Evolutionary conservation across 2,113 vertebrate species (phyloP).

Genomic region (Sinocyclocheilus rhinocerous): DNA sequence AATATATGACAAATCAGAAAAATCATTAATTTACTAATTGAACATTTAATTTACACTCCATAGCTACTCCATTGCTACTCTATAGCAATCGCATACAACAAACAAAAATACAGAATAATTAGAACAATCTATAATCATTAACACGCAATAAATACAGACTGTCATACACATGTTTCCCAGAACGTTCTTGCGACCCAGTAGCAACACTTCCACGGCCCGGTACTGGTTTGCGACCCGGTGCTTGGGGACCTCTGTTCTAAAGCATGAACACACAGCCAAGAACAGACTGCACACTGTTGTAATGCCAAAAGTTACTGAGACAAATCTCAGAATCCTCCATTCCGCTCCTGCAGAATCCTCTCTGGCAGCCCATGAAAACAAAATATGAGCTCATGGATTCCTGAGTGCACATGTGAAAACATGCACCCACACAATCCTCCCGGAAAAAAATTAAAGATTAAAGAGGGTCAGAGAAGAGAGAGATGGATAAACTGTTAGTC

Average conservation of each 20-base stretch:
- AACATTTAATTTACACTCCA: no score
- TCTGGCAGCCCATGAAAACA: slow-evolving; percentile 57
- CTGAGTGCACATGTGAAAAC: slow-evolving; percentile 21
- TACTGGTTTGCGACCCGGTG: no score
- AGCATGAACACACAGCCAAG: background rate
- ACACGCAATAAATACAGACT: no score
- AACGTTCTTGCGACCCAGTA: no score
- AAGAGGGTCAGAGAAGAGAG: background rate
- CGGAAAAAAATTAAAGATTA: background rate
- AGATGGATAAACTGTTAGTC: background rate
- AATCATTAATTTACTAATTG: no score
- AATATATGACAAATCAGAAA: no score
- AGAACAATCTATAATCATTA: no score
- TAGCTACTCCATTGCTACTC: no score
- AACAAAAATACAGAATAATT: no score
- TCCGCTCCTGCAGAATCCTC: slow-evolving; percentile 57
- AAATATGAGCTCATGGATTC: slow-evolving; percentile 69
- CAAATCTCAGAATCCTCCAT: slow-evolving; percentile 32
- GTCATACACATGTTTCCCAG: no score
- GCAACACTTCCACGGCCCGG: no score
- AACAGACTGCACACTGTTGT: slow-evolving; percentile 7
- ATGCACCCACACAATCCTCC: slow-evolving; percentile 4
- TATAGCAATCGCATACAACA: no score
- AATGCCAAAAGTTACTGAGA: slow-evolving; percentile 25
- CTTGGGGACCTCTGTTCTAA: background rate